Evolutionary conservation across 2,797 vertebrate genomes (phyloP).

Genomic region (Heteromormyrus szaboi): DNA sequence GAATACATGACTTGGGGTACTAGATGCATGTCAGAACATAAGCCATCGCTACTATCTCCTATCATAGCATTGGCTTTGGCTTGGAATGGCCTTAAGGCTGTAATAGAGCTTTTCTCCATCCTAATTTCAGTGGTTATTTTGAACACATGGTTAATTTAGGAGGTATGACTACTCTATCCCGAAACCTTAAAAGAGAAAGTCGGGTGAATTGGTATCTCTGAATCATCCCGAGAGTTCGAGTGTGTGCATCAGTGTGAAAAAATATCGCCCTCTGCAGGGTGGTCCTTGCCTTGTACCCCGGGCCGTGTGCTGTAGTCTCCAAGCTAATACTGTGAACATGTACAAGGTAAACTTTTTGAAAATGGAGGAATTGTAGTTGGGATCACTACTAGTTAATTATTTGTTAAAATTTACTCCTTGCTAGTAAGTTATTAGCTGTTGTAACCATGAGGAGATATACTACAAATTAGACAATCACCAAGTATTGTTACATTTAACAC

Average conservation of each 20-base stretch:
- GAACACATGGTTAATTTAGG: not conserved
- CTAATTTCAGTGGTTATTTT: not conserved
- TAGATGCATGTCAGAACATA: not conserved
- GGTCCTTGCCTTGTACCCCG: not conserved
- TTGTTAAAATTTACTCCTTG: not conserved
- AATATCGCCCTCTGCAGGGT: not conserved
- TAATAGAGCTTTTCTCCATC: not conserved
- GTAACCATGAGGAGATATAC: not conserved
- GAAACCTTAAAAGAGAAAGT: not conserved
- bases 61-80: not conserved
- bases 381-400: not conserved
- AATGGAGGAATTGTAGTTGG: not conserved
- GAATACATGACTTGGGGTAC: not conserved
- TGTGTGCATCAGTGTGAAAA: not conserved
- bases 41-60: not conserved
- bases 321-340: not conserved
- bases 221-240: not conserved
- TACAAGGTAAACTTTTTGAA: not conserved
- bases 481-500: not conserved
- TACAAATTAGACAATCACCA: conserved; percentile 2
- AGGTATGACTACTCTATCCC: not conserved
- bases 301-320: too few species aligned
- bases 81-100: not conserved
- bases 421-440: conserved; percentile 2
- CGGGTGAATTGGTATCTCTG: not conserved